phyloP scores from a whole-genome alignment of 2,888 invertebrate genomes.

The Chrysolina oricalcia region DNA sequence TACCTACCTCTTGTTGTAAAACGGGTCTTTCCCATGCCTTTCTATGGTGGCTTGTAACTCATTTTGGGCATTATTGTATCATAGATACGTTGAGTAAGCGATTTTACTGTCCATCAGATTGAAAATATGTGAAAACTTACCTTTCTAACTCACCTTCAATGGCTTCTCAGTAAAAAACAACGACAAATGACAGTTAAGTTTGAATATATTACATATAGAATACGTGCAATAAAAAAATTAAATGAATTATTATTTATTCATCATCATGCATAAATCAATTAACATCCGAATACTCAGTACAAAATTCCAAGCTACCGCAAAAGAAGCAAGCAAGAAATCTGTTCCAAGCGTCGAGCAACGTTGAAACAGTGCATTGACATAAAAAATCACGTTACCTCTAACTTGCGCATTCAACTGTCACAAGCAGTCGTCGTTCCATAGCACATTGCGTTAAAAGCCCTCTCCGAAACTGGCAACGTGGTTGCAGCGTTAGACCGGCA shows the following conservation, averaged over 20 bases:
- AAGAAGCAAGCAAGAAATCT: neutral
- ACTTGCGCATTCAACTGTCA: constrained; percentile 68
- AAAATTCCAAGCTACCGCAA: neutral
- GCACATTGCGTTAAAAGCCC: constrained; percentile 62
- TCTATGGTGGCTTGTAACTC: neutral
- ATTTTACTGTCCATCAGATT: neutral
- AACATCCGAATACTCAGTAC: neutral
- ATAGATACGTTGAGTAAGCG: neutral
- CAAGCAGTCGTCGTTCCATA: constrained; percentile 59
- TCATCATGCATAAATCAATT: neutral
- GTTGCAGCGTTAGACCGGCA: constrained; percentile 57
- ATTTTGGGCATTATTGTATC: neutral
- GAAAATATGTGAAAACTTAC: neutral
- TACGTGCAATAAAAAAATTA: too few species aligned
- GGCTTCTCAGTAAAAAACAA: neutral
- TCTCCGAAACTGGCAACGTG: constrained; percentile 58
- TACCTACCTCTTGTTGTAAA: constrained; percentile 17
- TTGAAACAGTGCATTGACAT: constrained; percentile 62
- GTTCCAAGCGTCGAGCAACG: constrained; percentile 26
- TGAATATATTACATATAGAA: too few species aligned
- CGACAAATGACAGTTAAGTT: neutral
- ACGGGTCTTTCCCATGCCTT: constrained; percentile 12
- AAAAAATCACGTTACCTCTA: constrained; percentile 67
- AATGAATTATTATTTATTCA: too few species aligned
- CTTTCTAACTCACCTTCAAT: neutral